A percentile compares a stretch with the other conserved stretches of the same genome.
These are phyloP conservation scores for Strigops habroptila DNA, from an alignment of 2,113 vertebrate species.

Conservation along the genomic window DNA sequence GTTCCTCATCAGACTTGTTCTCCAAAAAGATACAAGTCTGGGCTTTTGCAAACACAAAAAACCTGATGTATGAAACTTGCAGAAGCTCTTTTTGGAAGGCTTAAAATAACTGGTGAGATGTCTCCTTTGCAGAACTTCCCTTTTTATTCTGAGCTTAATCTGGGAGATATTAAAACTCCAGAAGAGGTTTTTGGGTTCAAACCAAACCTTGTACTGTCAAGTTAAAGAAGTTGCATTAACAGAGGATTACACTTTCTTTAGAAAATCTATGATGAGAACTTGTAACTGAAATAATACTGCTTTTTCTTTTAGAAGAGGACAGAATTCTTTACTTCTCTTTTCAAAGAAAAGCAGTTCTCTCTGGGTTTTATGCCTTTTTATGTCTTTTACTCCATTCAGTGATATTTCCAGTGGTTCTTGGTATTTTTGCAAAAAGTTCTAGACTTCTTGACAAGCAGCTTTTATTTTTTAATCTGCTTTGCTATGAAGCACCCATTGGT, in stretches of 20 bases:
- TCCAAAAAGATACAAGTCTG: not conserved
- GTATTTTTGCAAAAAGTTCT: not conserved
- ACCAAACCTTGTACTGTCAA: not conserved
- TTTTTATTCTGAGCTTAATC: not conserved
- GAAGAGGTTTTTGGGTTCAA: conserved; percentile 7
- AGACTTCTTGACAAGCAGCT: not conserved
- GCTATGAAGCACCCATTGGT: not conserved
- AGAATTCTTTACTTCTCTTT: not conserved
- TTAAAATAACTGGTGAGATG: not conserved
- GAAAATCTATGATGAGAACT: not conserved
- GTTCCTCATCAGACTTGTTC: not conserved
- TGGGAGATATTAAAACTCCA: not conserved
- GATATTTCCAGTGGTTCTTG: not conserved
- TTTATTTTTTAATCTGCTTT: not conserved
- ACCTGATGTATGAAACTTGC: not conserved
- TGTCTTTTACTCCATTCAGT: not conserved
- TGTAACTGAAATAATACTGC: not conserved
- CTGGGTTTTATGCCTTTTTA: not conserved
- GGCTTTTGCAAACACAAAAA: not conserved
- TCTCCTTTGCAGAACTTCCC: not conserved
- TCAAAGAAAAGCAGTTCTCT: not conserved
- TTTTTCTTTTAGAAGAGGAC: not conserved
- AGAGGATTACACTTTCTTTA: not conserved
- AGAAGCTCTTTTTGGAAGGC: not conserved
- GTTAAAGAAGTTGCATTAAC: not conserved